Evolutionary conservation across 2,888 invertebrate genomes (phyloP), one percentile per base, ranked within the genome.

Genomic region (Eupsilia transversa): DNA sequence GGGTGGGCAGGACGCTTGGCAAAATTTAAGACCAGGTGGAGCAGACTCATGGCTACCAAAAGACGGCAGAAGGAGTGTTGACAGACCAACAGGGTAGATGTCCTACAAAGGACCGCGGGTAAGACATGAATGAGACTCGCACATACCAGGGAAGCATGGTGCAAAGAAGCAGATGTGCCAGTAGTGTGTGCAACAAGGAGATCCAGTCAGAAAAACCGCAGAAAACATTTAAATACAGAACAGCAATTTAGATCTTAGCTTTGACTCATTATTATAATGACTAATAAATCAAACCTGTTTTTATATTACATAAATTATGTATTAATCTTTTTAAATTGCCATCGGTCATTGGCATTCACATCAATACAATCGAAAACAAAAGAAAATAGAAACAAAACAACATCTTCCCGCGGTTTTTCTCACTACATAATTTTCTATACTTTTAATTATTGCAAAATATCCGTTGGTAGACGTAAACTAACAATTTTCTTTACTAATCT

Each of bases 391-490:
- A 52, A 69, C 52, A 54, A 49, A 46, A 69, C 54, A 65, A 38
- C 9, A 33, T 27, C 38, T 82, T 70, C 76, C 81, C 81, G 84
- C 66, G 27, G 38, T 49, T 84, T 81, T 80, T 54, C 57, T 33
- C 23, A 56, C 52, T 46, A 52, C 41, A 69, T 57, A 52, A 82
- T 84, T 82, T 81, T 81, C 74, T 78, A 83, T 70, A 87, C 38
- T 70, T 82, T 84, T 84, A 86, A 87, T 87, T 86, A 82, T 86
- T 87, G 84, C 87, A 79, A 84, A 86, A 86, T 84, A 82, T 79
- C 86, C 86, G 75, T 38, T 54, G 30, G 38, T 10, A 23, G 66
- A 59, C 43, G 61, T 79, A 81, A 81, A 85, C 77, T 79, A 86
- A 80, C 82, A 88, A 88, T 87, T 87, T 87, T 81, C 88, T 71